Conservation (phyloP, 2,888 invertebrate genomes). For the Hyposoter dolosus region DNA sequence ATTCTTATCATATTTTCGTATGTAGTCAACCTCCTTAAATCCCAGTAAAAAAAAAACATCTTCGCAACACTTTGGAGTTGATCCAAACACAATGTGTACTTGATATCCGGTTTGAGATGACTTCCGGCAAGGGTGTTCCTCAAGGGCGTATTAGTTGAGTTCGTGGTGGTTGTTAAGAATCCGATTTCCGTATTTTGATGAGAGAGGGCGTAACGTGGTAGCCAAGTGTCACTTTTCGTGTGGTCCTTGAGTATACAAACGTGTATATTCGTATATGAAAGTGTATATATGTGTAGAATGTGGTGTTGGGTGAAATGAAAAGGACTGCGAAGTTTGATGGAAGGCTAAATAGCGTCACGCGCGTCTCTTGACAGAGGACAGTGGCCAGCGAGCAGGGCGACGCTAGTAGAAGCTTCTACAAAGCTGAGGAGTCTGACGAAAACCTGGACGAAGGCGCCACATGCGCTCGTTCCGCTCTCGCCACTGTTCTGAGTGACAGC, state of each 20-base stretch:
- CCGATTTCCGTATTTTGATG: conserved; percentile 54
- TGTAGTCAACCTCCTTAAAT: too few species aligned
- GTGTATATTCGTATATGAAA: background rate
- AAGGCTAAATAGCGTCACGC: conserved; percentile 78
- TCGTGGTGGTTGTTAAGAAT: conserved; percentile 51
- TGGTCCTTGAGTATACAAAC: conserved; percentile 43
- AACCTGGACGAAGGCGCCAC: conserved; percentile 32
- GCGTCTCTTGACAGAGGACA: conserved; percentile 77
- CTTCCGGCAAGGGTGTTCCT: conserved; percentile 52
- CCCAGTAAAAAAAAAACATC: background rate
- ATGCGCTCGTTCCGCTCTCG: conserved; percentile 71
- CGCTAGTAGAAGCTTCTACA: conserved; percentile 27
- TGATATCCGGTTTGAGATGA: conserved; percentile 50
- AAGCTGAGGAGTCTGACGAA: conserved; percentile 4
- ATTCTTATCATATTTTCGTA: too few species aligned
- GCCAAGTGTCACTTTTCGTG: background rate
- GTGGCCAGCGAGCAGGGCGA: conserved; percentile 71
- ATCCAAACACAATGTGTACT: conserved; percentile 23
- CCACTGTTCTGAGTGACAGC: conserved; percentile 76
- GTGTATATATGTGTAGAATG: conserved; percentile 19
- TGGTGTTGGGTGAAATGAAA: conserved; percentile 76
- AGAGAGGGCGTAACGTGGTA: conserved; percentile 39
- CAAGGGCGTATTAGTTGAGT: conserved; percentile 13
- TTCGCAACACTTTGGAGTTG: background rate
- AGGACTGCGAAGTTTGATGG: conserved; percentile 76